Conservation (phyloP, 2,797 vertebrate genomes). For the Aphelocoma californica region DNA sequence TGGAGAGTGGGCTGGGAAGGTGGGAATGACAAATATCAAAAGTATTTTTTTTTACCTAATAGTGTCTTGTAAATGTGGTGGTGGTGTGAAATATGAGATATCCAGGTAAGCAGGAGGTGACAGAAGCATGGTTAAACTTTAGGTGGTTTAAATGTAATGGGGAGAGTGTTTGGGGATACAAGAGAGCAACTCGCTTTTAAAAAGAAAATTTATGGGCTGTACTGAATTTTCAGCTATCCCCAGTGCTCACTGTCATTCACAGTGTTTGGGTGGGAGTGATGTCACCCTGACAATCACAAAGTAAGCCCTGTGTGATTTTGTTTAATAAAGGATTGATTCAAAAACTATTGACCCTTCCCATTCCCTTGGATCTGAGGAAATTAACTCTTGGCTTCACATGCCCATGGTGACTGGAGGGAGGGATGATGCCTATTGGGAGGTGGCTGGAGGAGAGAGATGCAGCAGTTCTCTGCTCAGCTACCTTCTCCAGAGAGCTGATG, state of each 20-base stretch:
- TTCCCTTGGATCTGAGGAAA: not conserved
- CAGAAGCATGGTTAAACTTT: rapidly evolving
- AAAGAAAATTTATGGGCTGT: not conserved
- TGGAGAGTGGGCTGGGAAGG: not conserved
- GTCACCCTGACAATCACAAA: not conserved
- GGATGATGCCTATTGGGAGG: not conserved
- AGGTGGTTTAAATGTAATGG: not conserved
- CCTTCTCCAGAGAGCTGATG: not conserved
- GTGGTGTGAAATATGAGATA: not conserved
- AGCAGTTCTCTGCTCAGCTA: not conserved
- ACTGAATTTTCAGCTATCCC: not conserved
- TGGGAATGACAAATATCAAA: not conserved
- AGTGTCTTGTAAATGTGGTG: not conserved
- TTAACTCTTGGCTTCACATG: not conserved
- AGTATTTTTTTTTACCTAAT: not conserved
- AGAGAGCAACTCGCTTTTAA: not conserved
- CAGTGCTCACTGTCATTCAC: not conserved
- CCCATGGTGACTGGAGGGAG: not conserved
- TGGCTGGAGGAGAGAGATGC: not conserved
- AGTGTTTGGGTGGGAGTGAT: not conserved
- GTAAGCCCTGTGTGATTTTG: not conserved
- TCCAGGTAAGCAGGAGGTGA: not conserved
- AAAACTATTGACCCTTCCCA: not conserved
- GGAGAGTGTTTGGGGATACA: not conserved
- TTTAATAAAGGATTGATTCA: not conserved